Evolutionary conservation across 2,113 vertebrate genomes (phyloP), one percentile per base, ranked within the genome.

Genomic region (Embiotoca jacksoni): DNA sequence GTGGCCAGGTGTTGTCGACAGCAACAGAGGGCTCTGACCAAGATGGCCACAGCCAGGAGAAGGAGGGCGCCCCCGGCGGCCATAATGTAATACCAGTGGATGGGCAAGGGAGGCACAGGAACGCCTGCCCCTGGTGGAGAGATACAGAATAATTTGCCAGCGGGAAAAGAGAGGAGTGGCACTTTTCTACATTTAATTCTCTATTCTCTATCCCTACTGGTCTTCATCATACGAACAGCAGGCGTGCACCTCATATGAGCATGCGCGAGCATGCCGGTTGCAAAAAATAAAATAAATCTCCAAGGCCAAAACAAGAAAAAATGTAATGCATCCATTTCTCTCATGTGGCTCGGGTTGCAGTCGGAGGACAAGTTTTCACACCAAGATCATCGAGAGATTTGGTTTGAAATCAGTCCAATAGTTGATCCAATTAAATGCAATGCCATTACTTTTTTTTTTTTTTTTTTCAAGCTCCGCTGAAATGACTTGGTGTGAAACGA

Each of bases 31-130:
- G 96, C 97, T 95, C 98, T 96, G 94, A 96, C 96, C 95, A 98
- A 96, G 79, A 92, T 95, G 96, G 97, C 95, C 94, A 95, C 97
- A 73, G 97, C 95, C 95, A 99, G 96, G 92, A 99, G 95, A 95
- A 98, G 95, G 94, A 98, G 95, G 93, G 96, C 97, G 87, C 96
- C 98, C 90, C 97, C 98, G 76, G 96, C 96, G 81, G 97, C 98
- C 96, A 99, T 97, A 92, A 98, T 96, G 97, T 98, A 99, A 98
- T 99, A 98, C 98, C 98, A 99, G 96, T 97, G 98, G 97, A 96
- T 96, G 96, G 97, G 97, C 92, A 98, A 96, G 94, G 97, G 96
- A 94, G 97, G 97, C 95, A 98, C 95, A 94, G 95, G 97, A 93
- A 96, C 96, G 95, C 96, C 96, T 95, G 96, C 96, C 96, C 97